Base-by-base conservation (phyloP, 2,113 vertebrate genomes). In the Alethe castanea region DNA sequence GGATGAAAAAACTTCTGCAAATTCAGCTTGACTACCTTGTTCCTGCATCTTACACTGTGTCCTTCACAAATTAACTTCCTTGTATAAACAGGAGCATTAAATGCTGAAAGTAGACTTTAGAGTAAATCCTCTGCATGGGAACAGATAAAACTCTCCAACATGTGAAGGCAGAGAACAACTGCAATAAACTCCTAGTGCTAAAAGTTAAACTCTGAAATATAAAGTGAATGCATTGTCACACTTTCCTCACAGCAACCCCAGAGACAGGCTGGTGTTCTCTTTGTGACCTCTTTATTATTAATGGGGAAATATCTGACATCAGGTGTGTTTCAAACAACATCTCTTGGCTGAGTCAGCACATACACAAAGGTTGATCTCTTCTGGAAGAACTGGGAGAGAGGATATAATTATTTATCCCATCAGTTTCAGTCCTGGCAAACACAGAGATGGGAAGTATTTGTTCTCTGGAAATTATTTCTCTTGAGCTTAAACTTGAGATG, bases 381-480 rank as follows among this genome's bases (percentile, higher is more conserved):
- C 26, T 35, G 35, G 33, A 57, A 50, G 26, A 83, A 69, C 5
- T 50, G 31, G 7, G 20, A 67, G 61, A 48, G 40, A 84, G 29
- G 78, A 50, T 28, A 14, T 15, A 35, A 66, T 80, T 94, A 89
- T 85, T 91, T 79, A 77, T 54, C 47, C 20, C 38, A 54, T 54
- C 61, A 73, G 26, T 64, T 52, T 86, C 13, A 5, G 38, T 74
- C 38, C 74, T 80, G 90, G 47, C 47, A 92, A 94, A 47, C 13
- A 69, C 19, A 82, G 29, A 66, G 35, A 70, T 76, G 56, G 64
- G 71, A 95, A 95, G 62, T 73, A 85, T 65, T 90, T 85, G 47
- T 47, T 88, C 62, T 62, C 59, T 91, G 81, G 56, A 96, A 92
- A 71, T 83, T 53, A 86, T 85, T 90, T 86, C 85, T 95, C 67